These are phyloP conservation scores for Aphaenogaster rudis DNA, from an alignment of 1,140 invertebrate species.

Conservation along the genomic window DNA sequence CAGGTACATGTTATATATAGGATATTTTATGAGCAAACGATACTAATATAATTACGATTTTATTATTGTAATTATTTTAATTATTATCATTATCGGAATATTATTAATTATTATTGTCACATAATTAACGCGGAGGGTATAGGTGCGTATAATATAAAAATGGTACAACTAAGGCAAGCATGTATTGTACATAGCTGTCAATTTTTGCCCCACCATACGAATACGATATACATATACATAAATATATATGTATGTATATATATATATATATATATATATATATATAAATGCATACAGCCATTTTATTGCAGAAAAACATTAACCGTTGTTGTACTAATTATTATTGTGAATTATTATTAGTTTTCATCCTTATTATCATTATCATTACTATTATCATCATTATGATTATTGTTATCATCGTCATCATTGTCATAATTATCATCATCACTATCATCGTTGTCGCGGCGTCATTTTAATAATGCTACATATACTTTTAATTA, in stretches of 20 bases:
- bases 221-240: conserved; percentile 76
- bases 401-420: conserved; percentile 75
- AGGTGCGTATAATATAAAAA: conserved; percentile 83
- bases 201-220: conserved; percentile 79
- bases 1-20: conserved; percentile 79
- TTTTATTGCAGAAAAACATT: conserved; percentile 82
- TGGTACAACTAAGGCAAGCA: conserved; percentile 86
- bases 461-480: conserved; percentile 68
- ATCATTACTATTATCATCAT: conserved; percentile 74
- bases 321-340: conserved; percentile 86
- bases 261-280: conserved; percentile 70
- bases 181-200: conserved; percentile 87
- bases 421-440: conserved; percentile 77
- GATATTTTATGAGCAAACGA: conserved; percentile 85
- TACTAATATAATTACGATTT: conserved; percentile 73
- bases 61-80: conserved; percentile 62
- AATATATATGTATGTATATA: conserved; percentile 69
- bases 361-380: conserved; percentile 66
- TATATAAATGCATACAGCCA: conserved; percentile 81
- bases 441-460: conserved; percentile 4
- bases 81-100: conserved; percentile 58
- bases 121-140: conserved; percentile 78
- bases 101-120: conserved; percentile 76
- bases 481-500: conserved; percentile 84
- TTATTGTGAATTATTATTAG: conserved; percentile 77